Evolutionary conservation across 2,888 invertebrate species (phyloP).

Genomic region (Luperina nickerlii): DNA sequence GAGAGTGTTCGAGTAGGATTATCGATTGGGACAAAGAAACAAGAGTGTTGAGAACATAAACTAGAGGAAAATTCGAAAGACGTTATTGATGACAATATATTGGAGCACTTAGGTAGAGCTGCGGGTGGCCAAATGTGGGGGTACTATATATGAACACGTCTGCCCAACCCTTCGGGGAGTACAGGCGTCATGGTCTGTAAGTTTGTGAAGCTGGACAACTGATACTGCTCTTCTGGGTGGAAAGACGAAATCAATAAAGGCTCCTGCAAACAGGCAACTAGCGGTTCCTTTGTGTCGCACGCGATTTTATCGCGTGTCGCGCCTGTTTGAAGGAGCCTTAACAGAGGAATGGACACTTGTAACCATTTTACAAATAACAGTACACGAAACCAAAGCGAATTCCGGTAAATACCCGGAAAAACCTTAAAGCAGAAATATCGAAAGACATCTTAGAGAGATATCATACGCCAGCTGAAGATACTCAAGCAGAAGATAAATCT

Average conservation of each 20-base stretch:
- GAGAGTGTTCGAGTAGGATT: slow-evolving; percentile 22
- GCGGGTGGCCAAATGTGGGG: not conserved
- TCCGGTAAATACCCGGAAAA: slow-evolving; percentile 9
- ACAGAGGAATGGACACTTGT: not conserved
- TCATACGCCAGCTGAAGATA: slow-evolving; percentile 29
- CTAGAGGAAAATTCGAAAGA: not conserved
- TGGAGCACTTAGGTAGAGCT: not conserved
- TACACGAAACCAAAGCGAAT: not conserved
- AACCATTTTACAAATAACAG: not conserved
- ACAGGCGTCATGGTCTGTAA: not conserved
- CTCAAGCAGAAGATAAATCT: not conserved
- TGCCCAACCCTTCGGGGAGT: not conserved
- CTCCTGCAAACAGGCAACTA: no score
- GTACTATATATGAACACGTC: not conserved
- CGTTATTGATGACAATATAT: slow-evolving; percentile 4
- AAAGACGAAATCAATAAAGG: not conserved
- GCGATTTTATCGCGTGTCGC: no score
- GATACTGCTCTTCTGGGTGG: not conserved
- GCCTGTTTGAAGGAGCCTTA: no score
- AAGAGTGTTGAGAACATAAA: slow-evolving; percentile 4
- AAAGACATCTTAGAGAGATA: slow-evolving; percentile 2
- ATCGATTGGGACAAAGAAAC: slow-evolving; percentile 16
- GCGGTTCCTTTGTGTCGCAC: no score
- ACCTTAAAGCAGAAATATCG: not conserved
- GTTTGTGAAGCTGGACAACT: not conserved